Evolutionary conservation across 1,140 invertebrate species (phyloP).

Genomic region (Brachionus paranguensis): DNA sequence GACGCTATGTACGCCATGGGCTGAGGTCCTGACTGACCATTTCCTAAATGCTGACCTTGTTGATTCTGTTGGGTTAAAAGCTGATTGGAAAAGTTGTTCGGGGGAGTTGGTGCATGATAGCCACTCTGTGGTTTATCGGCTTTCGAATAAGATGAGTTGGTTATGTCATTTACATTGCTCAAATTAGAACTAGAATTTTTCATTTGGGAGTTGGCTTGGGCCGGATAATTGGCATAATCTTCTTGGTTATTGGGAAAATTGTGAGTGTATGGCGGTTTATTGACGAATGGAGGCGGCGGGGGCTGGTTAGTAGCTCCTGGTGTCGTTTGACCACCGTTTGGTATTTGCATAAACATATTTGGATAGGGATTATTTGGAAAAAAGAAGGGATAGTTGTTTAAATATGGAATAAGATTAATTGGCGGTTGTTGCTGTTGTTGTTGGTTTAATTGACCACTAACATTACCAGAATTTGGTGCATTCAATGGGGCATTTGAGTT

Average conservation of each 20-base stretch:
- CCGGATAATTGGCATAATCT: not conserved
- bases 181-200: constrained; percentile 30
- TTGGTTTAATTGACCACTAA: not conserved
- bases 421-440: constrained; percentile 26
- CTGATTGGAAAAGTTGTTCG: not conserved
- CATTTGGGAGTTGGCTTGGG: not conserved
- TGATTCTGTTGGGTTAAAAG: not conserved
- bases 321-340: not conserved
- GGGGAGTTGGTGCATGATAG: constrained; percentile 12
- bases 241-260: constrained; percentile 16
- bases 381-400: constrained; percentile 35
- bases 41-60: not conserved
- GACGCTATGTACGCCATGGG: constrained; percentile 3
- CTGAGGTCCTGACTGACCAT: not conserved
- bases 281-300: not conserved
- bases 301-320: not conserved
- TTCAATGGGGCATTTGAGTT: not conserved
- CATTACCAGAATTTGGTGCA: not conserved
- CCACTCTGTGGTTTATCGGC: not conserved
- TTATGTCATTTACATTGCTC: constrained; percentile 18
- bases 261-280: constrained; percentile 9
- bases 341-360: constrained; percentile 30
- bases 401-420: constrained; percentile 28
- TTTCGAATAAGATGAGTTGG: not conserved
- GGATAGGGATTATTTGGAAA: constrained; percentile 25